Conservation (phyloP, 1,140 invertebrate species). For the Cardiocondyla obscurior region DNA sequence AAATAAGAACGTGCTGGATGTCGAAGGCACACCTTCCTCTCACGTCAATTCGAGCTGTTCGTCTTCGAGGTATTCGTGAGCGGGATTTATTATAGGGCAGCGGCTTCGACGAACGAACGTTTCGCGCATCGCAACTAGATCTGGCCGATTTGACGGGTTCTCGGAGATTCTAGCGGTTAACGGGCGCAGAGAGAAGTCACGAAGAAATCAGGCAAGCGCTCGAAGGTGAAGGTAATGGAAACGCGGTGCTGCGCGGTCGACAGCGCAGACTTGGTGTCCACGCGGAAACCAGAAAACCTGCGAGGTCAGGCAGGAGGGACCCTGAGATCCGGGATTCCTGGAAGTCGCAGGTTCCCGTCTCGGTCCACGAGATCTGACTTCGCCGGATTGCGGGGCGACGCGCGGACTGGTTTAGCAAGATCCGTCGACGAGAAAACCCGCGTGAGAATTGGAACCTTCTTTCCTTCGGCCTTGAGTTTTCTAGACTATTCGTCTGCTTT, state of each 20-base stretch:
- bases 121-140: neutral
- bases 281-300: slow-evolving; percentile 41
- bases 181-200: neutral
- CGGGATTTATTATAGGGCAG: neutral
- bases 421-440: slow-evolving; percentile 27
- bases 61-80: neutral
- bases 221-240: slow-evolving; percentile 65
- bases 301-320: slow-evolving; percentile 49
- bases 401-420: slow-evolving; percentile 66
- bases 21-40: neutral
- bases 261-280: slow-evolving; percentile 18
- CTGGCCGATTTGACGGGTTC: no score
- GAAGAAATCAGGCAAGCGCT: neutral
- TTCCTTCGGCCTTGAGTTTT: neutral
- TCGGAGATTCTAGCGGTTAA: neutral
- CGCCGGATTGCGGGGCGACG: neutral
- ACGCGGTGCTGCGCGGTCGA: slow-evolving; percentile 31
- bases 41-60: neutral
- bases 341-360: slow-evolving; percentile 40
- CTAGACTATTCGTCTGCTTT: neutral
- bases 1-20: neutral
- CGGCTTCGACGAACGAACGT: neutral
- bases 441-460: neutral
- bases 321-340: slow-evolving; percentile 67
- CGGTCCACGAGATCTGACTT: slow-evolving; percentile 29